Evolutionary conservation across 2,113 vertebrate species (phyloP), one percentile per base, ranked within the genome.

Genomic region (Caranx ignobilis): DNA sequence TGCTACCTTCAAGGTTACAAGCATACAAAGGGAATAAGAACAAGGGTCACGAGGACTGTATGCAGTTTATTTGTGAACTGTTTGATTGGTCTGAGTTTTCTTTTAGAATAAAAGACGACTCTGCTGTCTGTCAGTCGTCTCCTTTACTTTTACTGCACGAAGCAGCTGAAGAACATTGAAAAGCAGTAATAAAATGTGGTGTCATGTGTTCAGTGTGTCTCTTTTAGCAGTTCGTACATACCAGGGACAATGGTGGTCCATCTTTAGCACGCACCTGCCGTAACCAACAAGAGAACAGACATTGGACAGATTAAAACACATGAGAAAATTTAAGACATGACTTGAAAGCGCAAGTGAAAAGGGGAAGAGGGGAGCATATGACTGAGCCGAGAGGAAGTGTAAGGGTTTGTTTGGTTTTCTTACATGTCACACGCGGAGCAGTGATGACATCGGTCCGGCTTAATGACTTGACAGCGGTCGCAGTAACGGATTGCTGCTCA

Each of bases 231-330:
- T 7, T 57, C n/a, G 54, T 87, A 91, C 96, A 76, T 95, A 99
- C 98, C 98, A 99, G 57, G 98, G 98, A 91, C 98, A 99, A 83
- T 99, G 98, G 90, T 99, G 98, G 88, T 99, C 98, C 98, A 99
- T 99, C 95, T 99, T 99, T 86, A 99, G 92, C 63, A 99, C 92
- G 93, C 98, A 99, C 92, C 98, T 99, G 85, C 43, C 21, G 92
- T 21, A 68, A 0, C 74, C 11, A 81, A 39, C 31, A 11, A 37
- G 37, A 72, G 11, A 1, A 67, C 0, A 34, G 2, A 48, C 11
- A 10, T 2, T 31, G 0, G 16, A 69, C 1, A 32, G 15, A 73
- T 26, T 11, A 13, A 63, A 26, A 47, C 41, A 48, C 1, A 54
- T 4, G 2, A 43, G 2, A 52, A 45, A 10, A 12, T 9, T 12